Evolutionary conservation across 2,888 invertebrate species (phyloP).

Genomic region (Ferrisia virgata): DNA sequence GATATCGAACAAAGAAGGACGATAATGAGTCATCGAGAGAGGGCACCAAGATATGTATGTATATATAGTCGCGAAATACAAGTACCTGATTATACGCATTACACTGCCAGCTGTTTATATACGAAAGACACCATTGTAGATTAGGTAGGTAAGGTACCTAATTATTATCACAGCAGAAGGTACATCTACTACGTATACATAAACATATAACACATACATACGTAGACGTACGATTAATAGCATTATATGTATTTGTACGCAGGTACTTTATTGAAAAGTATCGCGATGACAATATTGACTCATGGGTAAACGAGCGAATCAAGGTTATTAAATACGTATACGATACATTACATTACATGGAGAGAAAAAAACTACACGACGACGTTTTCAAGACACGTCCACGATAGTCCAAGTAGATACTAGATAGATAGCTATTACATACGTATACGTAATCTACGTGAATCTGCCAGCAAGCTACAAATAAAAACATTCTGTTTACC

Average conservation of each 20-base stretch:
- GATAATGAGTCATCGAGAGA: not conserved
- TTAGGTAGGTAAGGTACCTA: not conserved
- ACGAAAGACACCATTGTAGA: not conserved
- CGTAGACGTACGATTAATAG: not conserved
- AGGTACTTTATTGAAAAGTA: not conserved
- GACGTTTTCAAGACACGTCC: not conserved
- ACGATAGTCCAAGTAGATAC: not conserved
- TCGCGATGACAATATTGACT: conserved; percentile 5
- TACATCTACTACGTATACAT: not conserved
- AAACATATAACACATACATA: too few relatives aligned
- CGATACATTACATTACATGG: too few relatives aligned
- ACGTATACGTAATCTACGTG: too few relatives aligned
- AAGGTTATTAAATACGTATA: not conserved
- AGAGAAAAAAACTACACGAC: not conserved
- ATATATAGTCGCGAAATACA: not conserved
- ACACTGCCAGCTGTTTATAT: not conserved
- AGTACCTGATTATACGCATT: not conserved
- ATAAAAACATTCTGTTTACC: not conserved
- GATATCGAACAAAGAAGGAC: not conserved
- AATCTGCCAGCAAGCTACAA: not conserved
- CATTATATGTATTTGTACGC: too few relatives aligned
- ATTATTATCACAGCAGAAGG: not conserved
- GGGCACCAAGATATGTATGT: not conserved
- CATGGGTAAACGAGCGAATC: not conserved
- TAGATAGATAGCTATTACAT: not conserved